Percentiles rank a stretch among this genome's conserved stretches.
Evolutionary conservation across 2,888 invertebrate genomes (phyloP).

Genomic region (Mesodorylaimus sp.): DNA sequence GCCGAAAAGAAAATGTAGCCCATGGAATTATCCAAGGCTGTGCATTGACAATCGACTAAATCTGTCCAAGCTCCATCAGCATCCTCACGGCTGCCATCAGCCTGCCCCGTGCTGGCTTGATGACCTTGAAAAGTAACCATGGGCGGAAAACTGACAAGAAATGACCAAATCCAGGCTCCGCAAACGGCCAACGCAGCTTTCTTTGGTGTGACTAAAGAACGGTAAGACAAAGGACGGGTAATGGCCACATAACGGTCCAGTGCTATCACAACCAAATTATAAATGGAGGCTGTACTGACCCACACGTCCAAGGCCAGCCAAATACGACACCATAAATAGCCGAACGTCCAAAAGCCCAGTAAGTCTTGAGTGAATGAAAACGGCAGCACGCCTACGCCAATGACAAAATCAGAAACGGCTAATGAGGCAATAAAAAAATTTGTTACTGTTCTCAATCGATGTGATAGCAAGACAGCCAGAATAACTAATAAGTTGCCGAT

Average conservation of each 20-base stretch:
- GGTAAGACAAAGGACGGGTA: conserved; percentile 55
- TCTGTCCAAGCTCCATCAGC: too few relatives aligned
- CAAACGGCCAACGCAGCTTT: conserved; percentile 16
- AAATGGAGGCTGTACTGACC: conserved; percentile 93
- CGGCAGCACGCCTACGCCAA: conserved; percentile 83
- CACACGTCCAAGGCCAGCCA: conserved; percentile 95
- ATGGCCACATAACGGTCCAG: conserved; percentile 78
- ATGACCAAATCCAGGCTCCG: conserved; percentile 82
- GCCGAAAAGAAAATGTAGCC: conserved; percentile 1
- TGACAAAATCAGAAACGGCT: conserved; percentile 81
- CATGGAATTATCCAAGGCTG: neutral
- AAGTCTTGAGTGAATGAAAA: conserved; percentile 84
- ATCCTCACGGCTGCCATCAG: too few relatives aligned
- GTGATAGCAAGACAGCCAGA: conserved; percentile 62
- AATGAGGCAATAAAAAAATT: conserved; percentile 90
- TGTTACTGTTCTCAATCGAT: conserved; percentile 66
- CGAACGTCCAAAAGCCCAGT: conserved; percentile 78
- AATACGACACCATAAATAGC: conserved; percentile 79
- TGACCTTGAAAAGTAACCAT: too few relatives aligned
- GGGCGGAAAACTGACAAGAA: conserved; percentile 88
- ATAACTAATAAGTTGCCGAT: neutral
- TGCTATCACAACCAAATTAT: conserved; percentile 86
- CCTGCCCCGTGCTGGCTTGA: conserved; percentile 44
- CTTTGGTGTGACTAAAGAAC: neutral
- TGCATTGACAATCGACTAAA: conserved; percentile 1